Base-by-base conservation (phyloP, 2,113 vertebrate species). In the Anhinga rufa region DNA sequence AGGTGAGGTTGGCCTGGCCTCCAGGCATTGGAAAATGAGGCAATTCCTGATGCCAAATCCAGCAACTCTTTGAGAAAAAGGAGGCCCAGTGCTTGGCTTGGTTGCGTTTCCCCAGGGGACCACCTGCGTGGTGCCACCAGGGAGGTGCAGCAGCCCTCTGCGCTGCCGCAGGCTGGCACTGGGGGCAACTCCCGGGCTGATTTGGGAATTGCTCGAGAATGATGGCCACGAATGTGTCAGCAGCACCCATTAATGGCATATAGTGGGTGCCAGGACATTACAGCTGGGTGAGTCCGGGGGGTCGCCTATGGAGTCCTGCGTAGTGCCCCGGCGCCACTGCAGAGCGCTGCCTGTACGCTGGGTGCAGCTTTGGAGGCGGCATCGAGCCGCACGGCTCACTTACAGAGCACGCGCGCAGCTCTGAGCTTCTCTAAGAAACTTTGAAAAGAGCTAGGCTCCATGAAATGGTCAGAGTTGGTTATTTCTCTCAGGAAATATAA, bases 271-370 rank as follows among this genome's bases (percentile, higher is more conserved):
- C 31, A 52, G 22, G 32, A 36, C 9, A 12, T 9, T 5, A 9
- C 6, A 17, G 36, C 22, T 51, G 2, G 17, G 4, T 12, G 11
- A 25, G 29, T 26, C 36, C 32, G 7, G 54, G 44, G 32, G 21
- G 7, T 31, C 54, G 4, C 10, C 20, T 60, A 1, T 3, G 13
- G 62, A 36, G 44, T 21, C 14, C 1, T 10, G 4, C 10, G 1
- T 5, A 10, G 10, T 9, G 4, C 29, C 68, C 17, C 31, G 8
- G 25, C 1, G 3, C 24, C 48, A 8, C 38, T 14, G 38, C 49
- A 3, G 17, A 52, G 48, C 31, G 2, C 75, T 38, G 52, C 29
- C 34, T 17, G 14, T 11, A 3, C 5, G 29, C 4, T 42, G 29
- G 46, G 36, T 25, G n/a, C 28, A 21, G 28, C 65, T 17, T 21